A percentile compares a stretch with the other conserved stretches of the same genome.
phyloP scores from a whole-genome alignment of 2,113 vertebrate species.

The Pseudois nayaur region DNA sequence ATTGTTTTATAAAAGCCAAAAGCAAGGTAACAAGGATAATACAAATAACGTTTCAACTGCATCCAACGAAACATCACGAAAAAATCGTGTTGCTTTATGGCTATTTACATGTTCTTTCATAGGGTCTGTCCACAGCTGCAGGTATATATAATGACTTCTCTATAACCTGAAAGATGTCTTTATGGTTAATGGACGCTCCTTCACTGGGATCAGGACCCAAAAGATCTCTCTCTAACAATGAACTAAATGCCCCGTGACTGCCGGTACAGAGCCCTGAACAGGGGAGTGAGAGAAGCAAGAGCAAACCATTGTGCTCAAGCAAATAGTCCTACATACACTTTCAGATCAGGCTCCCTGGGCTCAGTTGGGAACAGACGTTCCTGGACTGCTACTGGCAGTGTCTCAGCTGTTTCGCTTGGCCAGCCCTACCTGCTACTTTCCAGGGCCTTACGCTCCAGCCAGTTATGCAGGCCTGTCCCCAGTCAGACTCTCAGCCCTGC shows the following conservation, averaged over 20 bases:
- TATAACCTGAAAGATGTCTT: background rate
- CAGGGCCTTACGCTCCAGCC: background rate
- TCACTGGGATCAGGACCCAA: background rate
- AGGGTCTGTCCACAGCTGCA: background rate
- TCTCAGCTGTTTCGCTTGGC: background rate
- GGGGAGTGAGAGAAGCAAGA: background rate
- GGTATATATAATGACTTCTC: background rate
- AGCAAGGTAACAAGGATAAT: background rate
- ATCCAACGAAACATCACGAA: background rate
- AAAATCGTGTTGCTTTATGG: background rate
- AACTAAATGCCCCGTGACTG: background rate
- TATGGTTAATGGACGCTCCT: background rate
- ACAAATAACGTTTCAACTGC: background rate
- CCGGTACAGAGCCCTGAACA: background rate
- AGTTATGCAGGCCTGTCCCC: no score
- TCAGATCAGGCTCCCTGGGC: background rate
- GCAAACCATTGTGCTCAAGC: background rate
- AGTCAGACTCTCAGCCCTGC: background rate
- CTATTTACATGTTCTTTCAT: background rate
- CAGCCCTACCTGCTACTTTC: background rate
- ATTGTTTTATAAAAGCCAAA: background rate
- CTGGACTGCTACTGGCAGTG: background rate
- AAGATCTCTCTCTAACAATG: background rate
- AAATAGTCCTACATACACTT: background rate
- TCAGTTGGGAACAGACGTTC: background rate